phyloP scores from a whole-genome alignment of 1,140 invertebrate species.

The Parasteatoda tepidariorum region DNA sequence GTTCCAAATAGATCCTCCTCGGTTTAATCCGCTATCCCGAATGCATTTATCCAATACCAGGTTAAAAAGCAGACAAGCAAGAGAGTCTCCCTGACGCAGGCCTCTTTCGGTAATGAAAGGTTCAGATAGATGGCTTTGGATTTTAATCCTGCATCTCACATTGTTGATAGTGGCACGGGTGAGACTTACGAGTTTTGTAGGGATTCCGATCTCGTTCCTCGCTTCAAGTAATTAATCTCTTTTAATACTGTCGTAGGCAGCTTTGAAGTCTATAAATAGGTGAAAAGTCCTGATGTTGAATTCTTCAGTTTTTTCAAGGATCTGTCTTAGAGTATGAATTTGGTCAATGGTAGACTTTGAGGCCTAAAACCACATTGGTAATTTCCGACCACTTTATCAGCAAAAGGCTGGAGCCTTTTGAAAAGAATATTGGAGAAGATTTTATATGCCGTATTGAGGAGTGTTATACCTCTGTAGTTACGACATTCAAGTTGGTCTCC shows the following conservation, averaged over 20 bases:
- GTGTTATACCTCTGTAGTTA: constrained; percentile 25
- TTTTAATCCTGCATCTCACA: constrained; percentile 5
- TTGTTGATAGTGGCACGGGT: background rate
- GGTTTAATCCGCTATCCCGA: background rate
- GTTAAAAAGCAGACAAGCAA: background rate
- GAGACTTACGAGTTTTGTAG: background rate
- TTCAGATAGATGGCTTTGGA: constrained; percentile 1
- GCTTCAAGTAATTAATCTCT: background rate
- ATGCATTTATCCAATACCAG: constrained; percentile 5
- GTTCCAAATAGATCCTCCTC: background rate
- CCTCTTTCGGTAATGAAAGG: background rate
- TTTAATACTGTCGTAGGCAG: background rate
- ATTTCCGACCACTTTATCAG: constrained; percentile 7
- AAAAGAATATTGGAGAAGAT: background rate
- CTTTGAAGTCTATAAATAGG: constrained; percentile 22
- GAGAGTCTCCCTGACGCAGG: background rate
- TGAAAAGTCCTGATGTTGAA: constrained; percentile 18
- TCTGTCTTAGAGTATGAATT: constrained; percentile 29
- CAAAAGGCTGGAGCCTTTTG: background rate
- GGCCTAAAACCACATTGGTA: background rate
- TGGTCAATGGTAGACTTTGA: constrained; percentile 7
- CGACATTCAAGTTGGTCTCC: constrained; percentile 27
- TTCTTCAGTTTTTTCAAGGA: constrained; percentile 31
- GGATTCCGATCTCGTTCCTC: too few relatives aligned
- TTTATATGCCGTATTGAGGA: constrained; percentile 22